A percentile compares a stretch with the other conserved stretches of the same genome.
Evolutionary conservation across 2,113 vertebrate genomes (phyloP).

Genomic region (Gila orcuttii): DNA sequence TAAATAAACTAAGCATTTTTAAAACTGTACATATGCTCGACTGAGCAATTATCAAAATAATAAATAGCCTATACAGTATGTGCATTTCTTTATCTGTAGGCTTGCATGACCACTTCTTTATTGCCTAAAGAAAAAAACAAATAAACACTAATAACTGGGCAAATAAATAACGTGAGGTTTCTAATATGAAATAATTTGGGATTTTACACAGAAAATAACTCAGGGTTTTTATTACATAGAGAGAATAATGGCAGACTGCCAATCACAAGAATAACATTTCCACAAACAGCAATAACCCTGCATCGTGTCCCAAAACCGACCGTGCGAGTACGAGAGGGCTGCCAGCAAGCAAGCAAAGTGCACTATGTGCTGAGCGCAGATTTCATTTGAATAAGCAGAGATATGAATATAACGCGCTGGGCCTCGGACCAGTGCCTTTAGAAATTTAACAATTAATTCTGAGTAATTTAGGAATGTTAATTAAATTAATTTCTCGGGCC

Average conservation of each 20-base stretch:
- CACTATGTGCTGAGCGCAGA: slow-evolving; percentile 21
- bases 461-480: slow-evolving; percentile 2
- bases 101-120: background rate
- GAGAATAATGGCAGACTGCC: slow-evolving; percentile 56
- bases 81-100: background rate
- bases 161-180: slow-evolving; percentile 37
- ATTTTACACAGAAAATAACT: slow-evolving; percentile 51
- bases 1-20: background rate
- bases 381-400: slow-evolving; percentile 33
- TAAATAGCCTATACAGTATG: background rate
- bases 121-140: background rate
- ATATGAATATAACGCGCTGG: slow-evolving; percentile 24
- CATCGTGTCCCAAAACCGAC: slow-evolving; percentile 43
- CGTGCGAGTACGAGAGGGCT: slow-evolving; percentile 40
- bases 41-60: background rate
- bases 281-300: slow-evolving; percentile 46
- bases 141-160: slow-evolving; percentile 2
- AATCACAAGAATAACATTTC: slow-evolving; percentile 50
- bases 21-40: background rate
- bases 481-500: background rate
- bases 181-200: slow-evolving; percentile 39
- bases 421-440: slow-evolving; percentile 18
- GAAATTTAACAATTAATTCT: slow-evolving; percentile 11
- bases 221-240: slow-evolving; percentile 52
- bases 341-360: slow-evolving; percentile 49